Conservation (phyloP, 2,113 vertebrate species). For the Marcusenius ussheri region DNA sequence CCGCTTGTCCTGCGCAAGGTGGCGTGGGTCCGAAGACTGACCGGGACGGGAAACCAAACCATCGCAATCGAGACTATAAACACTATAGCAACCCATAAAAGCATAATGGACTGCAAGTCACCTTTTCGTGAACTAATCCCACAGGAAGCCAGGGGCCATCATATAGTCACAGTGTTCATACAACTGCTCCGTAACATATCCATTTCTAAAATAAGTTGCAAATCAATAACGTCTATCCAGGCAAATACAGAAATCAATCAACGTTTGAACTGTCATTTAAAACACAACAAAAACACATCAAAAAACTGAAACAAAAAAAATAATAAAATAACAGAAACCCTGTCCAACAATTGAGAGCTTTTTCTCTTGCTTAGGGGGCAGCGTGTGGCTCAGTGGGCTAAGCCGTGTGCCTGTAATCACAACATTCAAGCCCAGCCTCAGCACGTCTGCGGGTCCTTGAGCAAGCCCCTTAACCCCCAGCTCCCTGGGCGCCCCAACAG, state of each 20-base stretch:
- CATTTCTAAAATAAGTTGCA: neutral
- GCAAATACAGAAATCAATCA: neutral
- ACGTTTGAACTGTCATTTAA: neutral
- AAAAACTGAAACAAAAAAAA: neutral
- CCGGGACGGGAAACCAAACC: neutral
- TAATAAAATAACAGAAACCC: neutral
- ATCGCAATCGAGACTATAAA: neutral
- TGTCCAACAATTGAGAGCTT: neutral
- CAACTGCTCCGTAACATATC: neutral
- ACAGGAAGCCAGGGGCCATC: neutral
- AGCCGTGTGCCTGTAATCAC: no score
- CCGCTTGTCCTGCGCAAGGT: neutral
- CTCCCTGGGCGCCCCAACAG: no score
- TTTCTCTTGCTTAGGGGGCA: neutral
- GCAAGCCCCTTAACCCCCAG: no score
- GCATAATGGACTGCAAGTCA: neutral
- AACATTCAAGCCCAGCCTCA: no score
- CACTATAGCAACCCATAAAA: neutral
- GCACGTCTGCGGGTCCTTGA: no score
- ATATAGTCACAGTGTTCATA: neutral
- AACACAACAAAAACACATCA: neutral
- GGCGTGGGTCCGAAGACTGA: no score
- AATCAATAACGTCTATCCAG: constrained; percentile 1
- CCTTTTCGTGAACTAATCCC: neutral
- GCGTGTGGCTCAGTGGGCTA: no score